Evolutionary conservation across 2,113 vertebrate species (phyloP).

Genomic region (Lutjanus erythropterus): DNA sequence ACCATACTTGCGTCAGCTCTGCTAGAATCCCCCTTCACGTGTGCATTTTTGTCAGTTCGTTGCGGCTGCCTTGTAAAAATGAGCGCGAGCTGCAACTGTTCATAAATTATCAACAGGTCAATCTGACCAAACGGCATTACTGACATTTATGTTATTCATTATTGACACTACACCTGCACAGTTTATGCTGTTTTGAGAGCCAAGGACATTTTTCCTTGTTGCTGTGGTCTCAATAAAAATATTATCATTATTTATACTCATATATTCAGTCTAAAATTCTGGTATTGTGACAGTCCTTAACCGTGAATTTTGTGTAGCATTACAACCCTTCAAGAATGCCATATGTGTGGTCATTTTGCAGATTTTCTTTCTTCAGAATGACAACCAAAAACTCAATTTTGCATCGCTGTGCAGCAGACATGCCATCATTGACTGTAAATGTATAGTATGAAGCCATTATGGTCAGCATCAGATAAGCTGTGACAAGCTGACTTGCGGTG

Average conservation of each 20-base stretch:
- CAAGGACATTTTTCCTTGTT: too few relatives aligned
- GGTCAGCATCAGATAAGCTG: slow-evolving; percentile 71
- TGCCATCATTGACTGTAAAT: slow-evolving; percentile 46
- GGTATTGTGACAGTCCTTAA: too few relatives aligned
- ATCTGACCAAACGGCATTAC: background rate
- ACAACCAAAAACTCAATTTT: background rate
- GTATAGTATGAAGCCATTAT: slow-evolving; percentile 65
- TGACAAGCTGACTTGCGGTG: slow-evolving; percentile 71
- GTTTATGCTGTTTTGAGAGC: too few relatives aligned
- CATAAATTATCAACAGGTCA: background rate
- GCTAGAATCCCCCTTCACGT: background rate
- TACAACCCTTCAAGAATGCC: background rate
- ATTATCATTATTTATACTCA: too few relatives aligned
- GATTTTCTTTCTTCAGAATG: background rate
- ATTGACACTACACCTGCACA: too few relatives aligned
- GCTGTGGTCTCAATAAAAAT: too few relatives aligned
- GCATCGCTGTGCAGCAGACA: slow-evolving; percentile 16
- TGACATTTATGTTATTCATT: background rate
- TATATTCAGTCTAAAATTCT: too few relatives aligned
- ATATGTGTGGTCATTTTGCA: background rate
- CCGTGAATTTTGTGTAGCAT: background rate
- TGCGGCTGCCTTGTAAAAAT: background rate
- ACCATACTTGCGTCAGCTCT: background rate
- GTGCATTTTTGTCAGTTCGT: background rate
- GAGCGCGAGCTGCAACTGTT: background rate